Base-by-base conservation (phyloP, 2,888 invertebrate genomes). In the Folsomia manolachei region DNA sequence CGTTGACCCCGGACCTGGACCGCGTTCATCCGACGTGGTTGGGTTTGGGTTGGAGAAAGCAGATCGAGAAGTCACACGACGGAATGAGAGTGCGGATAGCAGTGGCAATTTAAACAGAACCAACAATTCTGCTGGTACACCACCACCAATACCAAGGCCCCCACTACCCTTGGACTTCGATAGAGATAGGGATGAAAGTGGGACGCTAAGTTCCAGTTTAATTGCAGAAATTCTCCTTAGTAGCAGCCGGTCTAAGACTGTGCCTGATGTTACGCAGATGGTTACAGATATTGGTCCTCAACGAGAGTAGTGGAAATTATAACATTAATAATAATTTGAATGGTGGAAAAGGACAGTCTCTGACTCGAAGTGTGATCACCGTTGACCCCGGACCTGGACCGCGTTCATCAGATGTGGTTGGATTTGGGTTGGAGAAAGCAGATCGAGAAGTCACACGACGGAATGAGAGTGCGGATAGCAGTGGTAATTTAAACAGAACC, bases 271-370 rank as follows among this genome's bases (percentile, higher is more conserved):
- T n/a, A n/a, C n/a, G n/a, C n/a, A n/a, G n/a, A n/a, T n/a, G n/a
- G n/a, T n/a, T n/a, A n/a, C n/a, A n/a, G n/a, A n/a, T n/a, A n/a
- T n/a, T n/a, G n/a, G n/a, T n/a, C n/a, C n/a, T n/a, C n/a, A n/a
- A 67, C 21, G 67, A 67, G 27, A 67, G 24, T 26, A 56, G 4
- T n/a, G 26, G 53, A n/a, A 67, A 67, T 60, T 60, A 67, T 19
- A 66, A 66, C 21, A n/a, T n/a, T n/a, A 27, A 27, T 25, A 66
- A 66, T 39, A 66, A 51, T 25, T 2, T n/a, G 2, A 64, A 64
- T 21, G 18, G 7, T 9, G 2, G 26, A 14, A 56, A 24, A n/a
- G 62, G 67, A 2, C 56, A 53, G 27, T 60, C 67, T 21, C 14
- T 60, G 25, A 67, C 67, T 1, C 2, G 26, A 60, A 24, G 53